phyloP scores from a whole-genome alignment of 2,797 vertebrate genomes.

The Avahi laniger region DNA sequence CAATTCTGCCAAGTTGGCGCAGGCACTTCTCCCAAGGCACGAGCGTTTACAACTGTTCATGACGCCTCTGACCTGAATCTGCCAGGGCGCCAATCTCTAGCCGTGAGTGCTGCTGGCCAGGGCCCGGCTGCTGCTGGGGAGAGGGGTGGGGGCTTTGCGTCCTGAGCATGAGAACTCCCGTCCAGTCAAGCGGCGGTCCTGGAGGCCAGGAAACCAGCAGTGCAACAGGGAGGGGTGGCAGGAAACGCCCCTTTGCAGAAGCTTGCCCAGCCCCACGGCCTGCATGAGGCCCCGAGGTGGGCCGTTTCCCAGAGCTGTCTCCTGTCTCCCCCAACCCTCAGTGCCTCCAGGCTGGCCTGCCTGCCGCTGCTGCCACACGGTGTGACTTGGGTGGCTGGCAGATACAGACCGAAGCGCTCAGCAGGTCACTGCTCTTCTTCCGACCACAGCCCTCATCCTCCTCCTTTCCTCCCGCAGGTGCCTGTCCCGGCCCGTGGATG shows the following conservation, averaged over 20 bases:
- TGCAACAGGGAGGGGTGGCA: background rate
- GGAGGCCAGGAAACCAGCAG: background rate
- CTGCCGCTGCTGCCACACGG: background rate
- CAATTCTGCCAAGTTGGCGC: background rate
- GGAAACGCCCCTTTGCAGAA: background rate
- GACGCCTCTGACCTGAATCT: constrained; percentile 49
- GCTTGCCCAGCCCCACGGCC: background rate
- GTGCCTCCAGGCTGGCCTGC: background rate
- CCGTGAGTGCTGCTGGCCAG: background rate
- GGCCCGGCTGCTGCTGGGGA: background rate
- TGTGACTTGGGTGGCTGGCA: background rate
- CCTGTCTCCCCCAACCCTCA: background rate
- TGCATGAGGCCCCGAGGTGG: fast-evolving
- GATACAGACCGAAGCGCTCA: background rate
- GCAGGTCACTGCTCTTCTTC: background rate
- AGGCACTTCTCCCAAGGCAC: background rate
- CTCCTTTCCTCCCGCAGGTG: background rate
- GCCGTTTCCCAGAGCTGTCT: background rate
- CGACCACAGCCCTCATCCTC: background rate
- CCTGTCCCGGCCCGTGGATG: background rate
- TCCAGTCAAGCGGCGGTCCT: background rate
- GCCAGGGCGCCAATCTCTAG: background rate
- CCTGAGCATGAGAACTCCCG: background rate
- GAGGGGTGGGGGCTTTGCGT: too few species aligned
- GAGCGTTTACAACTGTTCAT: background rate